Evolutionary conservation across 1,140 invertebrate species (phyloP).

Genomic region (Temnothorax nylanderi): DNA sequence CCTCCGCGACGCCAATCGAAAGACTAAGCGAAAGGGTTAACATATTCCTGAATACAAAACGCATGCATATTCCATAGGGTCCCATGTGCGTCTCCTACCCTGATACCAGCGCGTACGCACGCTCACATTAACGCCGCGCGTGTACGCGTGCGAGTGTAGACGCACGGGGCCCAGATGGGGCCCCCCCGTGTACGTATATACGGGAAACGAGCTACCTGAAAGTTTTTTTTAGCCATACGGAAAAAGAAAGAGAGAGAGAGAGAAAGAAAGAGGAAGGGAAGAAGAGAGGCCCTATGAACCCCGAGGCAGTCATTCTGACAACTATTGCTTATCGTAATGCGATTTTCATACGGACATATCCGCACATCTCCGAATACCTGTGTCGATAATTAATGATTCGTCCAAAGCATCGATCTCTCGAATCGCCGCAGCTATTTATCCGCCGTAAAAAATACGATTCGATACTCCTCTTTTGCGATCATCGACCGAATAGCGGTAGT

Average conservation of each 20-base stretch:
- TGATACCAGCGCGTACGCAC: constrained; percentile 47
- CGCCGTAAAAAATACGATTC: constrained; percentile 77
- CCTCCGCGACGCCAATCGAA: constrained; percentile 82
- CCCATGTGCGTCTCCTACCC: constrained; percentile 77
- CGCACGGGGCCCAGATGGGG: constrained; percentile 81
- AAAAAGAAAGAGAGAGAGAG: constrained; percentile 24
- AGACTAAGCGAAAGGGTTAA: constrained; percentile 86
- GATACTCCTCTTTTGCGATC: constrained; percentile 53
- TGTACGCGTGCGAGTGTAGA: constrained; percentile 72
- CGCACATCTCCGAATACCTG: constrained; percentile 58
- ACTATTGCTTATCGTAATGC: constrained; percentile 82
- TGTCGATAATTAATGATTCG: constrained; percentile 72
- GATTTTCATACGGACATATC: constrained; percentile 79
- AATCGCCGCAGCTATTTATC: constrained; percentile 55
- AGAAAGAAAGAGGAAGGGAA: background rate
- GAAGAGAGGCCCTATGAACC: background rate
- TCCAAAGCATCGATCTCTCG: background rate
- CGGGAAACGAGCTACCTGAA: constrained; percentile 80
- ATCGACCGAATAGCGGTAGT: background rate
- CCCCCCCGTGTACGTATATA: constrained; percentile 73
- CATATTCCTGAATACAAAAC: constrained; percentile 84
- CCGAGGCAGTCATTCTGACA: constrained; percentile 65
- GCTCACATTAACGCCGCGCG: background rate
- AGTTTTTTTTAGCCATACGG: constrained; percentile 59
- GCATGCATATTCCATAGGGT: constrained; percentile 80